Base-by-base conservation (phyloP, 1,140 invertebrate species). In the Nymphalis io region DNA sequence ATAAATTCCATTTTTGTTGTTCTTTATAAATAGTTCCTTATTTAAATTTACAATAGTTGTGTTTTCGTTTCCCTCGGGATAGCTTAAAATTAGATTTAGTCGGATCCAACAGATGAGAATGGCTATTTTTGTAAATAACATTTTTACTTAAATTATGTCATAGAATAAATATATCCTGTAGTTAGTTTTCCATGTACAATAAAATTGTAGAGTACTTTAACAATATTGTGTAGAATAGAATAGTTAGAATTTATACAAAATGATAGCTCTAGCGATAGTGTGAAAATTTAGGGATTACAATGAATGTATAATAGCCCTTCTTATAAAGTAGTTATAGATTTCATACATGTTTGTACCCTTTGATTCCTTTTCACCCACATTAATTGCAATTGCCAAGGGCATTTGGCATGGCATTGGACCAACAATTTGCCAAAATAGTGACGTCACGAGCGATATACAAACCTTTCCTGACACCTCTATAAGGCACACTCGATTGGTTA, bases 191-290 rank as follows among this genome's bases (percentile, higher is more conserved):
- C 88, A 88, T 91, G 89, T 91, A 91, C 87, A 89, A 89, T 89
- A 90, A 90, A 90, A 91, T 89, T 88, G 85, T 91, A 89, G 89
- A 85, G 63, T 90, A 89, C 81, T 82, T 83, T 79, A 83, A 73
- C 80, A 82, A 74, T 83, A 82, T 76, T 73, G 75, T 75, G 76
- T 89, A 87, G 86, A 80, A 77, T 78, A 78, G 78, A 75, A 73
- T 91, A 91, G 87, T 84, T 91, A 91, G 89, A 89, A 84, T 91
- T 91, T 91, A 88, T 91, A 91, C 89, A 89, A 87, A 85, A 85
- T 81, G 75, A 76, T 86, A 88, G 85, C 69, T 80, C 73, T 87
- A 88, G 86, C 64, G 60, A 79, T 87, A 88, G 82, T 84, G 79
- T 88, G 81, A 84, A 79, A 83, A 82, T 67, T 81, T 88, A 88